These are phyloP conservation scores for Hylaeus volcanicus DNA, from an alignment of 1,140 invertebrate genomes.

Conservation along the genomic window DNA sequence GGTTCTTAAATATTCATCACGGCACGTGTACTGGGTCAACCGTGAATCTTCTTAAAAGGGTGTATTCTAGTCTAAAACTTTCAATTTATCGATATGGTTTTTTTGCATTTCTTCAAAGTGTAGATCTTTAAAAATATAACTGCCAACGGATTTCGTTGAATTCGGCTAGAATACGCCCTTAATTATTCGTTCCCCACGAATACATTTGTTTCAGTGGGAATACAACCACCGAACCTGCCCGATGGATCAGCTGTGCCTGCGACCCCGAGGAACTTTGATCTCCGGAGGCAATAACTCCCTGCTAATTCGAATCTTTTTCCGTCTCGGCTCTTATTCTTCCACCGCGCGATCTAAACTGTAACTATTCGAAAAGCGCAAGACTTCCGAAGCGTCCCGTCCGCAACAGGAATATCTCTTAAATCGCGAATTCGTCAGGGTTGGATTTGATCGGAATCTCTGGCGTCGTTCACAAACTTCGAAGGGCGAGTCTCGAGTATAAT, in stretches of 20 bases:
- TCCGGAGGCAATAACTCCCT: slow-evolving; percentile 16
- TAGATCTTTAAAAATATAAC: too few species aligned
- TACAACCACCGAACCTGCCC: slow-evolving; percentile 12
- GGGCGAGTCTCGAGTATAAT: slow-evolving; percentile 52
- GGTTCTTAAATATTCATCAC: slow-evolving; percentile 1
- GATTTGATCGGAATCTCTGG: slow-evolving; percentile 46
- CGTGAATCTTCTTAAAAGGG: neutral
- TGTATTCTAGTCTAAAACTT: too few species aligned
- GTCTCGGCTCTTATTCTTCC: neutral
- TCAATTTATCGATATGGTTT: too few species aligned
- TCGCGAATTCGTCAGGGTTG: slow-evolving; percentile 15
- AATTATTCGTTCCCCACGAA: neutral
- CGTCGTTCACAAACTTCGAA: slow-evolving; percentile 53
- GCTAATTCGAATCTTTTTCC: slow-evolving; percentile 9
- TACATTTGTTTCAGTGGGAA: slow-evolving; percentile 8
- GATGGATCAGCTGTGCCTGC: slow-evolving; percentile 17
- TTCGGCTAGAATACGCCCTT: neutral
- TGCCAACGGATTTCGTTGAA: too few species aligned
- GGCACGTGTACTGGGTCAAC: neutral
- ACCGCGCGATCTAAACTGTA: neutral
- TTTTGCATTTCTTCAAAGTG: too few species aligned
- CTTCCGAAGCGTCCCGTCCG: too few species aligned
- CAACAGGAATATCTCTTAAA: neutral
- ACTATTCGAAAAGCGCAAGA: too few species aligned
- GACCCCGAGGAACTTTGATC: slow-evolving; percentile 35